Evolutionary conservation across 2,888 invertebrate genomes (phyloP).

Genomic region (Ophion costatus): DNA sequence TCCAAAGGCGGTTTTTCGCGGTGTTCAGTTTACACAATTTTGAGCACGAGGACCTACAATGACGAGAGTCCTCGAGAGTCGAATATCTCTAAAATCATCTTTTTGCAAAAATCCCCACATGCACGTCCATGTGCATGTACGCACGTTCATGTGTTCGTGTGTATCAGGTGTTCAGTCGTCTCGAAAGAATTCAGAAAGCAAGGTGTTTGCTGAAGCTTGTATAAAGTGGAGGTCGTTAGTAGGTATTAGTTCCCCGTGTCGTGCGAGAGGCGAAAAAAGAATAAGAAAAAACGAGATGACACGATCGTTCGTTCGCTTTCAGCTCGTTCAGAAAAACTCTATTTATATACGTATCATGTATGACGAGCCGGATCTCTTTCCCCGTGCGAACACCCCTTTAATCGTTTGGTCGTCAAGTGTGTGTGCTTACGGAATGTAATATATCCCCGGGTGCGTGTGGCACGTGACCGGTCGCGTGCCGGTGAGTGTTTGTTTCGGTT

Average conservation of each 20-base stretch:
- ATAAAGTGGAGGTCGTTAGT: slow-evolving; percentile 43
- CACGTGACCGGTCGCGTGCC: slow-evolving; percentile 85
- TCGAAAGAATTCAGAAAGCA: slow-evolving; percentile 35
- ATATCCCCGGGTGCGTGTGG: slow-evolving; percentile 84
- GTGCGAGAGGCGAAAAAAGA: not conserved
- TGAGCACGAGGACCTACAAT: too few species aligned
- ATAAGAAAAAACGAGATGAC: slow-evolving; percentile 29
- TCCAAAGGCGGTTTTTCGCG: too few species aligned
- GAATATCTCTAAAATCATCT: too few species aligned
- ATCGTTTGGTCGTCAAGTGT: slow-evolving; percentile 80
- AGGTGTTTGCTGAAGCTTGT: slow-evolving; percentile 46
- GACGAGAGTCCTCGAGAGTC: too few species aligned
- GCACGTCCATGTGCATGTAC: not conserved
- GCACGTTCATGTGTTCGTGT: not conserved
- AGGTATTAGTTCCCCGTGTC: slow-evolving; percentile 41
- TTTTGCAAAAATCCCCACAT: not conserved
- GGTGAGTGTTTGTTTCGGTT: slow-evolving; percentile 83
- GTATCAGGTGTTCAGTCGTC: not conserved
- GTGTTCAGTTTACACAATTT: too few species aligned
- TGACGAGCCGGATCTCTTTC: slow-evolving; percentile 46
- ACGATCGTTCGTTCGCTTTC: slow-evolving; percentile 49
- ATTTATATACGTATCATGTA: slow-evolving; percentile 43
- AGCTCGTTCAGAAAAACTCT: slow-evolving; percentile 24
- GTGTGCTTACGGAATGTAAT: slow-evolving; percentile 83
- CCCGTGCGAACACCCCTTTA: slow-evolving; percentile 75